A percentile compares a stretch with the other conserved stretches of the same genome.
These are phyloP conservation scores for Rhabditoides inermis DNA, from an alignment of 2,888 invertebrate species.

Conservation along the genomic window DNA sequence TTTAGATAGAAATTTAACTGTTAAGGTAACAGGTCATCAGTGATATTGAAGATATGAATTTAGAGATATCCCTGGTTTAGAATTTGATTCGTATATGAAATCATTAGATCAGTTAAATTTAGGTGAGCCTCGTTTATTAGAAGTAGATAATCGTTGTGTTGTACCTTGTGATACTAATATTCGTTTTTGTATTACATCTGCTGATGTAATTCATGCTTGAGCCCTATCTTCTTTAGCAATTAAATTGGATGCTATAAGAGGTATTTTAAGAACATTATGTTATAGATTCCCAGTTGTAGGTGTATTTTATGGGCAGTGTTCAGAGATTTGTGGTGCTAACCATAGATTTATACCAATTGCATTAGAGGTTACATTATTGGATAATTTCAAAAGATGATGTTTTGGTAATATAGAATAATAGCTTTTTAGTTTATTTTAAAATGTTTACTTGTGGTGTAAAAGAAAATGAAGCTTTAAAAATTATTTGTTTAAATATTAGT, in stretches of 20 bases:
- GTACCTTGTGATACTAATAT: slow-evolving; percentile 46
- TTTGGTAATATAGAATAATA: slow-evolving; percentile 24
- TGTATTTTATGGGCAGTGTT: slow-evolving; percentile 69
- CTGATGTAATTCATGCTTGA: slow-evolving; percentile 56
- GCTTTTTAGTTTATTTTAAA: slow-evolving; percentile 28
- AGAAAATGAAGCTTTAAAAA: slow-evolving; percentile 24
- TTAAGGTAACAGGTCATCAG: slow-evolving; percentile 53
- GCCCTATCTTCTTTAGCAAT: slow-evolving; percentile 53
- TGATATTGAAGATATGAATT: slow-evolving; percentile 54
- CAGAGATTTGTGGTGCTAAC: slow-evolving; percentile 73
- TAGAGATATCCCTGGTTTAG: slow-evolving; percentile 46
- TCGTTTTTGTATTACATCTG: slow-evolving; percentile 51
- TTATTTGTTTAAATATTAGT: slow-evolving; percentile 25
- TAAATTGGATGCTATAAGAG: slow-evolving; percentile 55
- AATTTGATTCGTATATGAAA: slow-evolving; percentile 53
- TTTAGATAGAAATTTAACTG: slow-evolving; percentile 41
- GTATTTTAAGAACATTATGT: slow-evolving; percentile 57
- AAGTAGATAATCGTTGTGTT: slow-evolving; percentile 52
- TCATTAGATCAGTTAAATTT: slow-evolving; percentile 34
- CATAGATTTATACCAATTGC: slow-evolving; percentile 72
- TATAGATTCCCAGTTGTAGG: slow-evolving; percentile 64
- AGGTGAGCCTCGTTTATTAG: slow-evolving; percentile 50
- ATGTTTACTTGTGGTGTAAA: slow-evolving; percentile 33
- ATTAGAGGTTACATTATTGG: slow-evolving; percentile 35
- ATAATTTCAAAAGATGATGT: slow-evolving; percentile 34